These are phyloP conservation scores for Chlorops oryzae DNA, from an alignment of 1,140 invertebrate species.

Conservation along the genomic window DNA sequence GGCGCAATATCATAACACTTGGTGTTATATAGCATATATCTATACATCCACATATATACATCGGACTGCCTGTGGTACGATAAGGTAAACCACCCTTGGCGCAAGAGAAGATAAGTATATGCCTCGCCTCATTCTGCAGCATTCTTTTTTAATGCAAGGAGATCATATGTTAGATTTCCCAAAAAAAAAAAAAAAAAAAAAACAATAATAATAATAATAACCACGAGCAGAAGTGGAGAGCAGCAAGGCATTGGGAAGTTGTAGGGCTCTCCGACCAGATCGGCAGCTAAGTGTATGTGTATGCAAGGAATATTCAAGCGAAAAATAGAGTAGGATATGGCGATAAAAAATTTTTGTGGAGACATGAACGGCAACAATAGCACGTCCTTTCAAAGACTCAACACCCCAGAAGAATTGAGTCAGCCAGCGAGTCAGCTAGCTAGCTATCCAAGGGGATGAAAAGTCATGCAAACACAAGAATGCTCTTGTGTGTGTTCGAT, in stretches of 20 bases:
- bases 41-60: not conserved
- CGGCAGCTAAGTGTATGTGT: no score
- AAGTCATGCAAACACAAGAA: conserved; percentile 19
- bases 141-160: no score
- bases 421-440: conserved; percentile 15
- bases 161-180: conserved; percentile 49
- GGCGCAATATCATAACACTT: conserved; percentile 13
- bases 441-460: conserved; percentile 38
- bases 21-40: not conserved
- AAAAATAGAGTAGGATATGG: conserved; percentile 3
- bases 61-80: not conserved
- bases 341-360: not conserved
- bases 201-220: conserved; percentile 2
- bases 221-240: not conserved
- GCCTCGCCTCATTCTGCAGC: no score
- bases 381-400: conserved; percentile 9
- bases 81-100: conserved; percentile 6
- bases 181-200: conserved; percentile 20
- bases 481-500: not conserved
- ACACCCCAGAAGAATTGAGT: conserved; percentile 17
- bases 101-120: not conserved
- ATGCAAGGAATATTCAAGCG: no score
- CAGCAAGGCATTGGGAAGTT: conserved; percentile 11
- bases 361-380: not conserved
- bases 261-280: no score